A percentile compares a stretch with the other conserved stretches of the same genome.
These are phyloP conservation scores for Lacanobia oleracea DNA, from an alignment of 2,888 invertebrate species.

Conservation along the genomic window DNA sequence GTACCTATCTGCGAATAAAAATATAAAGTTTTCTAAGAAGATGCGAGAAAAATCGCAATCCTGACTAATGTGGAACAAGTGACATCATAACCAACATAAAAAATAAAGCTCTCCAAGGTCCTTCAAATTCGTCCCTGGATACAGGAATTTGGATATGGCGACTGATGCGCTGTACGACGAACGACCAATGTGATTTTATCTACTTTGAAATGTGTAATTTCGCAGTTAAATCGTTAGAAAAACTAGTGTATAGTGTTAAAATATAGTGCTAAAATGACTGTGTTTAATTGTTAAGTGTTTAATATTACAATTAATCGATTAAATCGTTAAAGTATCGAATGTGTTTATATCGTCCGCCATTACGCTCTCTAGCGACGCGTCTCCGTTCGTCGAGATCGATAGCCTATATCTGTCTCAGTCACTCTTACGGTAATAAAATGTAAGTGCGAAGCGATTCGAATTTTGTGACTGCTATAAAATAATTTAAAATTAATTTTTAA, in stretches of 20 bases:
- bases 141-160: conserved; percentile 87
- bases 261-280: conserved; percentile 59
- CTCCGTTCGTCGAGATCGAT: conserved; percentile 76
- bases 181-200: conserved; percentile 81
- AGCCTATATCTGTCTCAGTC: conserved; percentile 79
- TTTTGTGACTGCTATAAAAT: conserved; percentile 63
- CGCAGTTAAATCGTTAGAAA: conserved; percentile 55
- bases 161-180: conserved; percentile 84
- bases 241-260: conserved; percentile 62
- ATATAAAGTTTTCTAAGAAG: too few species aligned
- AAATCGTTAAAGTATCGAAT: conserved; percentile 74
- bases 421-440: conserved; percentile 72
- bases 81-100: conserved; percentile 19
- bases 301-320: conserved; percentile 69
- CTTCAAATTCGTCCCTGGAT: conserved; percentile 79
- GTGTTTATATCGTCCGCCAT: conserved; percentile 83
- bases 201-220: conserved; percentile 74
- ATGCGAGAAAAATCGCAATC: background rate
- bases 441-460: conserved; percentile 73
- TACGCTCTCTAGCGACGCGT: conserved; percentile 74
- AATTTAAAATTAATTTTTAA: conserved; percentile 62
- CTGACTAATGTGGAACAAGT: background rate
- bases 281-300: conserved; percentile 63
- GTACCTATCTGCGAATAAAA: too few species aligned
- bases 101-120: conserved; percentile 39